A percentile compares a stretch with the other conserved stretches of the same genome.
phyloP scores from a whole-genome alignment of 2,888 invertebrate species.

The Gortyna flavago region DNA sequence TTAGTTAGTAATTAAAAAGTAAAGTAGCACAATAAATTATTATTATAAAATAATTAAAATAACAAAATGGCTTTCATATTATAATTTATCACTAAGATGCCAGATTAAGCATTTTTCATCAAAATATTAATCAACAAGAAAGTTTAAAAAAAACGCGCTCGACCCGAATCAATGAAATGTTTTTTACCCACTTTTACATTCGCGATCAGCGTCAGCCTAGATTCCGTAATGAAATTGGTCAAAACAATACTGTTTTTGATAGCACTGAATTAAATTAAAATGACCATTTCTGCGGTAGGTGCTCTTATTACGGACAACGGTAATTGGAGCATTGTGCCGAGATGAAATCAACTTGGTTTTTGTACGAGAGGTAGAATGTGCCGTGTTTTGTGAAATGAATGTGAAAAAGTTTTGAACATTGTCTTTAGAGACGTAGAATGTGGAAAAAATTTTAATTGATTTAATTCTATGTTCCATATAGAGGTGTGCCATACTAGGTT shows the following conservation, averaged over 20 bases:
- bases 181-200: slow-evolving; percentile 49
- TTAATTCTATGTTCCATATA: slow-evolving; percentile 3
- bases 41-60: neutral
- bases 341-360: slow-evolving; percentile 59
- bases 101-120: neutral
- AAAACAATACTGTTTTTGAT: slow-evolving; percentile 67
- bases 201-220: slow-evolving; percentile 62
- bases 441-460: neutral
- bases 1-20: slow-evolving; percentile 1
- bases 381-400: slow-evolving; percentile 28
- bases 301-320: slow-evolving; percentile 48
- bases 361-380: slow-evolving; percentile 17
- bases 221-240: slow-evolving; percentile 65
- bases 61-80: neutral
- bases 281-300: slow-evolving; percentile 58
- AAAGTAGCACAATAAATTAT: neutral
- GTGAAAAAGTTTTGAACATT: slow-evolving; percentile 10
- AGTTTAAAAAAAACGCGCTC: slow-evolving; percentile 7
- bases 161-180: slow-evolving; percentile 34
- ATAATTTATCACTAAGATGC: neutral
- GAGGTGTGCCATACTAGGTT: neutral
- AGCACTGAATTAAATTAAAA: slow-evolving; percentile 50
- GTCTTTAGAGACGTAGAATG: neutral
- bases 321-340: slow-evolving; percentile 61
- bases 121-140: slow-evolving; percentile 22